These are phyloP conservation scores for Colletes latitarsis DNA, from an alignment of 1,140 invertebrate genomes.

Conservation along the genomic window DNA sequence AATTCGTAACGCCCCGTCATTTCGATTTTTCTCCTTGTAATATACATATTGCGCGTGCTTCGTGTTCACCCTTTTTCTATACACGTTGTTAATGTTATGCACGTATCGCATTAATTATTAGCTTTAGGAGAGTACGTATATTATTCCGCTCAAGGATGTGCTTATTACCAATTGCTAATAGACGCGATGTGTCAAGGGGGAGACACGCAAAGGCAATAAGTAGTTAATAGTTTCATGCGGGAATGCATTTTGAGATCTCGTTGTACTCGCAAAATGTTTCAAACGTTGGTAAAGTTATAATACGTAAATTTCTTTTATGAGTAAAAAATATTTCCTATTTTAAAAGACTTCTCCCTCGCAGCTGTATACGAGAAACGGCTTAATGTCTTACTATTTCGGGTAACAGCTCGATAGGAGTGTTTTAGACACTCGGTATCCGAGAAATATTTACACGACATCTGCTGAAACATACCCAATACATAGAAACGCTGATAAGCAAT, in stretches of 20 bases:
- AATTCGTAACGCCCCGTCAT: neutral
- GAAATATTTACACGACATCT: slow-evolving; percentile 20
- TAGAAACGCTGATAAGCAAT: neutral
- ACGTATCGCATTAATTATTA: slow-evolving; percentile 1
- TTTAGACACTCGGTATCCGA: neutral
- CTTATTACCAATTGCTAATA: slow-evolving; percentile 11
- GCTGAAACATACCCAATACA: slow-evolving; percentile 10
- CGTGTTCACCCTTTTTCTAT: neutral
- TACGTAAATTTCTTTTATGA: neutral
- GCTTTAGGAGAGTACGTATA: neutral
- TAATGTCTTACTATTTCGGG: slow-evolving; percentile 16
- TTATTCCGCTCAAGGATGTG: slow-evolving; percentile 8
- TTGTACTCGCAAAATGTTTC: neutral
- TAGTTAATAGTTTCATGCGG: too few species aligned
- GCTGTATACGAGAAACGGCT: neutral
- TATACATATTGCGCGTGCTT: too few species aligned
- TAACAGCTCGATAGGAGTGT: neutral
- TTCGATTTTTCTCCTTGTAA: neutral
- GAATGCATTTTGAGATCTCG: neutral
- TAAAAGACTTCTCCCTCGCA: slow-evolving; percentile 8
- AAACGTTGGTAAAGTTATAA: neutral
- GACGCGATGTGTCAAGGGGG: neutral
- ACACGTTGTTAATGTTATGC: neutral
- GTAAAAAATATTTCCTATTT: neutral
- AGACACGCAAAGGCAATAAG: neutral